A percentile compares a stretch with the other conserved stretches of the same genome.
Conservation (phyloP, 1,140 invertebrate species). For the Oryctes rhinoceros region DNA sequence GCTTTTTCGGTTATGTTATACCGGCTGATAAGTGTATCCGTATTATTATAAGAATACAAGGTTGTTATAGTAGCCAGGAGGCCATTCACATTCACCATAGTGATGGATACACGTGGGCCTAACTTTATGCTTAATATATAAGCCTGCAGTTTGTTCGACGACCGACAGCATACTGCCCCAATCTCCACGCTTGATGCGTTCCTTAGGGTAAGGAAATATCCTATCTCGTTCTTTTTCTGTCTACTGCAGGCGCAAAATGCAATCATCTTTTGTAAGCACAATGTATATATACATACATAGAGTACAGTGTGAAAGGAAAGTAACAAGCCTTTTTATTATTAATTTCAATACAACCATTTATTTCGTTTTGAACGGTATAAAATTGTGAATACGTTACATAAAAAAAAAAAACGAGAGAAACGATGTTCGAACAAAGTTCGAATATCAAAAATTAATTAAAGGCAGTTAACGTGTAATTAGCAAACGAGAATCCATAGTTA, state of each 20-base stretch:
- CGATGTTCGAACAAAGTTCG: no score
- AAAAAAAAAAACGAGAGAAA: no score
- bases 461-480: no score
- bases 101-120: background rate
- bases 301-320: background rate
- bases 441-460: no score
- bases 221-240: constrained; percentile 12
- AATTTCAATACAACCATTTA: no score
- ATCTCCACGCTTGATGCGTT: background rate
- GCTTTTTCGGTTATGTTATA: background rate
- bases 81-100: background rate
- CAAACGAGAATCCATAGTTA: no score
- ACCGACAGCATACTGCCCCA: background rate
- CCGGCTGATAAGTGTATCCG: background rate
- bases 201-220: constrained; percentile 20
- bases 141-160: background rate
- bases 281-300: background rate
- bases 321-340: no score
- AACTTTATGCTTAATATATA: background rate
- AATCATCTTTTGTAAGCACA: background rate
- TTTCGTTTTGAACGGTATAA: no score
- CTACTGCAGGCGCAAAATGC: background rate
- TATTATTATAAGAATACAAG: constrained; percentile 7
- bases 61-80: background rate
- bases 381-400: no score